Conservation (phyloP, 2,888 invertebrate genomes). For the Trachelus tabidus region DNA sequence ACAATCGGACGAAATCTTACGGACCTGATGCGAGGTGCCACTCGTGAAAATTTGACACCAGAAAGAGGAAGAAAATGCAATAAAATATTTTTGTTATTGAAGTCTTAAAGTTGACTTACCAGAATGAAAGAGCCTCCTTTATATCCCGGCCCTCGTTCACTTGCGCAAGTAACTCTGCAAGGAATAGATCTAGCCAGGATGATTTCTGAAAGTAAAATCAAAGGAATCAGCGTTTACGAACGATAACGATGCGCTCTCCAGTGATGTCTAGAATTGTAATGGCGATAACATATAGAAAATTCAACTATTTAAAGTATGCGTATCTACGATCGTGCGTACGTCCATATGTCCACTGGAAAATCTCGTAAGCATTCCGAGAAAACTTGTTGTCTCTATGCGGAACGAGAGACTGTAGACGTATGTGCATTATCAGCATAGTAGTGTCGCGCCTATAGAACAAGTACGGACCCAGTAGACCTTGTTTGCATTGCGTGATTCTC, state of each 20-base stretch:
- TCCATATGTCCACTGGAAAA: not conserved
- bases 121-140: constrained; percentile 72
- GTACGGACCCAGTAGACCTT: not conserved
- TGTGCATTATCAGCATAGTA: not conserved
- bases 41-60: not conserved
- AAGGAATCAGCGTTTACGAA: not conserved
- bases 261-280: not conserved
- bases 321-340: not conserved
- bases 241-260: not conserved
- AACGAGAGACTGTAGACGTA: not conserved
- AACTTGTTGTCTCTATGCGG: not conserved
- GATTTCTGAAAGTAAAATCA: constrained; percentile 70
- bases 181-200: constrained; percentile 74
- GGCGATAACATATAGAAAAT: not conserved
- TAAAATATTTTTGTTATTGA: not conserved
- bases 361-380: not conserved
- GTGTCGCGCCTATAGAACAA: not conserved
- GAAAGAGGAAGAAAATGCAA: not conserved
- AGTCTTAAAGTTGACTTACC: constrained; percentile 64
- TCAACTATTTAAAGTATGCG: not conserved
- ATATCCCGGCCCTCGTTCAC: constrained; percentile 71
- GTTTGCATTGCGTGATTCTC: not conserved
- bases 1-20: not conserved
- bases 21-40: not conserved
- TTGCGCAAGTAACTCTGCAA: constrained; percentile 73